phyloP scores from a whole-genome alignment of 1,140 invertebrate genomes.

The Cotesia glomerata region DNA sequence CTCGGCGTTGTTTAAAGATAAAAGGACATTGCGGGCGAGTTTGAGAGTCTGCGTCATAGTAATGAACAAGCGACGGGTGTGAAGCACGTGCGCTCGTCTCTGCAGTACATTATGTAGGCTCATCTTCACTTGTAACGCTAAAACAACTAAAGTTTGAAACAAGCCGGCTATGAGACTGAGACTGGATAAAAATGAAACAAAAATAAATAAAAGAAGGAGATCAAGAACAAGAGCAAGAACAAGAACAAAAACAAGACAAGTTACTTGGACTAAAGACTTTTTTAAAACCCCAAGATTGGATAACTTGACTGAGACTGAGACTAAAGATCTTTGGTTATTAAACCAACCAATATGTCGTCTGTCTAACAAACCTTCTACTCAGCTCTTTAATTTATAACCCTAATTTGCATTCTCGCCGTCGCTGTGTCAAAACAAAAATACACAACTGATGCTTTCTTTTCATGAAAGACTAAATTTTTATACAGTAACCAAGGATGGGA shows the following conservation, averaged over 20 bases:
- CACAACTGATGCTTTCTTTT: not conserved
- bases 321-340: no score
- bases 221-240: not conserved
- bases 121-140: not conserved
- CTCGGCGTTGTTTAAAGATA: slow-evolving; percentile 21
- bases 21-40: slow-evolving; percentile 19
- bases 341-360: slow-evolving; percentile 22
- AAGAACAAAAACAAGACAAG: no score
- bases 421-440: not conserved
- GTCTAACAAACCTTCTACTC: slow-evolving; percentile 19
- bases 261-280: no score
- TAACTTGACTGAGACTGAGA: not conserved
- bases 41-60: not conserved
- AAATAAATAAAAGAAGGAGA: no score
- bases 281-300: no score
- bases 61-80: slow-evolving; percentile 16
- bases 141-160: not conserved
- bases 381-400: slow-evolving; percentile 19
- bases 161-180: not conserved
- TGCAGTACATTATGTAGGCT: not conserved
- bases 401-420: slow-evolving; percentile 17
- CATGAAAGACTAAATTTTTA: not conserved
- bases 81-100: slow-evolving; percentile 24
- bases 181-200: not conserved
- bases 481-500: no score